Percentiles rank a stretch among this genome's conserved stretches.
Conservation (phyloP, 2,888 invertebrate species). For the Apantesis nais region DNA sequence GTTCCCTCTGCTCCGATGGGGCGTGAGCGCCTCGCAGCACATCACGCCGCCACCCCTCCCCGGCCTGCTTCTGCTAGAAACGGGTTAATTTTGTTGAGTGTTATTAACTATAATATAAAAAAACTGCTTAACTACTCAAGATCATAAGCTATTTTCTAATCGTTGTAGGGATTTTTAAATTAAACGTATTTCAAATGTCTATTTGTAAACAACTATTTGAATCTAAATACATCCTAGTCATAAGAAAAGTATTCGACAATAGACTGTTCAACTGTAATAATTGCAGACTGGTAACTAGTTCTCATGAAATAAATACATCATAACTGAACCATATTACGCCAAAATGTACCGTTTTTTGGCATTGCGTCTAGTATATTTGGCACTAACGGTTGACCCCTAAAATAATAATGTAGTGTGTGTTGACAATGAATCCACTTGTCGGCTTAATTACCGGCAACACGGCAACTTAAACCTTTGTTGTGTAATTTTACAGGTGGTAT, state of each 20-base stretch:
- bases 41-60: too few relatives aligned
- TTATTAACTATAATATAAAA: too few relatives aligned
- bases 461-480: constrained; percentile 22
- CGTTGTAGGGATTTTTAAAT: too few relatives aligned
- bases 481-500: constrained; percentile 24
- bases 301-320: constrained; percentile 37
- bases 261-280: constrained; percentile 1
- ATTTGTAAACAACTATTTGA: not conserved
- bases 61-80: too few relatives aligned
- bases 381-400: constrained; percentile 54
- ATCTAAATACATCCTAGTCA: not conserved
- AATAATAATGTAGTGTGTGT: constrained; percentile 26
- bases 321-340: constrained; percentile 37
- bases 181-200: not conserved
- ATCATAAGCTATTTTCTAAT: too few relatives aligned
- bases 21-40: too few relatives aligned
- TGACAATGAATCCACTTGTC: constrained; percentile 1
- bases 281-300: constrained; percentile 17
- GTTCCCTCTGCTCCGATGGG: too few relatives aligned
- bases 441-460: constrained; percentile 1
- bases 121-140: too few relatives aligned
- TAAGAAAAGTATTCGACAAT: constrained; percentile 5
- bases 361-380: too few relatives aligned
- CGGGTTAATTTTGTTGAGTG: too few relatives aligned
- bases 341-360: constrained; percentile 38